Conservation (phyloP, 2,888 invertebrate species). For the Lasiommata megera region DNA sequence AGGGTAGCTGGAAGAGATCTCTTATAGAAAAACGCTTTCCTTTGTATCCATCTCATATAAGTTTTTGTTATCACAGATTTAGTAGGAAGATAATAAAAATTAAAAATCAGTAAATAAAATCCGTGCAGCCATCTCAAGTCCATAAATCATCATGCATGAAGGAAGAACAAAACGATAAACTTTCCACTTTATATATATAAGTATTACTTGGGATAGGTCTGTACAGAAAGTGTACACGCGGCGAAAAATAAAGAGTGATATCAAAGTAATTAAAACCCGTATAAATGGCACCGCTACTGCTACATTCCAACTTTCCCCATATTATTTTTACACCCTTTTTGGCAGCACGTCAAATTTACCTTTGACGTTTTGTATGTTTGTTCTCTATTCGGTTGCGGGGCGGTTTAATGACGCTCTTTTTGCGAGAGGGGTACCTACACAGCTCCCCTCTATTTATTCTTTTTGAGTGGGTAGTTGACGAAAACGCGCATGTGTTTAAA, state of each 20-base stretch:
- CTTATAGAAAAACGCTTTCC: too few relatives aligned
- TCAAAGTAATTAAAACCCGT: slow-evolving; percentile 14
- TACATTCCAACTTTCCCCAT: slow-evolving; percentile 11
- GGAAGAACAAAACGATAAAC: too few relatives aligned
- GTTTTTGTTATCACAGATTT: too few relatives aligned
- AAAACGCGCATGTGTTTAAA: neutral
- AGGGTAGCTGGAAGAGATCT: too few relatives aligned
- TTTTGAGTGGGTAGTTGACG: neutral
- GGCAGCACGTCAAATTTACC: slow-evolving; percentile 21
- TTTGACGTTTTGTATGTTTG: slow-evolving; percentile 25
- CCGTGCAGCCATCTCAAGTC: too few relatives aligned
- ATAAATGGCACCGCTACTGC: slow-evolving; percentile 18
- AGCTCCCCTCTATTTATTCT: slow-evolving; percentile 4
- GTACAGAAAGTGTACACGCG: too few relatives aligned
- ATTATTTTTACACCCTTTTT: slow-evolving; percentile 20
- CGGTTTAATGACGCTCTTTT: slow-evolving; percentile 20
- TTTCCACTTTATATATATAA: too few relatives aligned
- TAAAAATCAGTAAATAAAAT: too few relatives aligned
- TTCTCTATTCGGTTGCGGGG: slow-evolving; percentile 21
- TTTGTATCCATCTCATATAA: too few relatives aligned
- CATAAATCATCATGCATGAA: too few relatives aligned
- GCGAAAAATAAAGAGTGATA: neutral
- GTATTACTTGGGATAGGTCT: too few relatives aligned
- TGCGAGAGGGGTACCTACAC: slow-evolving; percentile 13
- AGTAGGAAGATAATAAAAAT: too few relatives aligned